These are phyloP conservation scores for Gobio occitaniae DNA, from an alignment of 2,797 vertebrate genomes.

Conservation along the genomic window DNA sequence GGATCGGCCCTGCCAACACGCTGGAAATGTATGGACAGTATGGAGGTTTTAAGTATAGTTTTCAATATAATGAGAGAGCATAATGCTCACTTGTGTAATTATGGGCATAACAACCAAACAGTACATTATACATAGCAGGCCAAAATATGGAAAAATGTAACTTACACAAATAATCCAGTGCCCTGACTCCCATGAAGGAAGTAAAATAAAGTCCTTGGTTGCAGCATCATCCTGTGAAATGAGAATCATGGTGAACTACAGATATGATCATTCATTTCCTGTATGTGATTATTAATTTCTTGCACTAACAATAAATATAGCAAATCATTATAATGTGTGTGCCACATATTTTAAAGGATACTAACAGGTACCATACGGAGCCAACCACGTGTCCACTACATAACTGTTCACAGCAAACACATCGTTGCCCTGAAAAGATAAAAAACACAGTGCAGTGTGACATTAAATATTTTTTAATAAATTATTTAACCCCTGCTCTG, in stretches of 20 bases:
- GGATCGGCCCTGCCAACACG: too few species aligned
- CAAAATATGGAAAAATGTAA: neutral
- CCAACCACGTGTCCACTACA: too few species aligned
- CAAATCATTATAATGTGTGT: neutral
- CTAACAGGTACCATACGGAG: constrained; percentile 11
- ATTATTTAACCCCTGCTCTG: too few species aligned
- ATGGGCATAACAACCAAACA: neutral
- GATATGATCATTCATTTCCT: neutral
- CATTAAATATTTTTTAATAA: too few species aligned
- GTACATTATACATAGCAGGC: constrained; percentile 10
- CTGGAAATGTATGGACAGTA: too few species aligned
- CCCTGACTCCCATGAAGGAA: constrained; percentile 11
- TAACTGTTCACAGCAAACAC: too few species aligned
- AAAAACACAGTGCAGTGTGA: too few species aligned
- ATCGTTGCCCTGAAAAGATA: too few species aligned
- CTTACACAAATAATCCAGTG: neutral
- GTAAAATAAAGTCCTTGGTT: constrained; percentile 14
- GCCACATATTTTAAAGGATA: constrained; percentile 22
- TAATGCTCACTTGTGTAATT: neutral
- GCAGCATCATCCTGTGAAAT: neutral
- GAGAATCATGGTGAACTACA: neutral
- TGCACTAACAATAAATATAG: neutral
- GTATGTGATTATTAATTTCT: neutral
- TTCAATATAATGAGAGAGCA: too few species aligned
- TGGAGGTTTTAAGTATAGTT: too few species aligned